Base-by-base conservation (phyloP, 2,113 vertebrate genomes). In the Podarcis cretensis region DNA sequence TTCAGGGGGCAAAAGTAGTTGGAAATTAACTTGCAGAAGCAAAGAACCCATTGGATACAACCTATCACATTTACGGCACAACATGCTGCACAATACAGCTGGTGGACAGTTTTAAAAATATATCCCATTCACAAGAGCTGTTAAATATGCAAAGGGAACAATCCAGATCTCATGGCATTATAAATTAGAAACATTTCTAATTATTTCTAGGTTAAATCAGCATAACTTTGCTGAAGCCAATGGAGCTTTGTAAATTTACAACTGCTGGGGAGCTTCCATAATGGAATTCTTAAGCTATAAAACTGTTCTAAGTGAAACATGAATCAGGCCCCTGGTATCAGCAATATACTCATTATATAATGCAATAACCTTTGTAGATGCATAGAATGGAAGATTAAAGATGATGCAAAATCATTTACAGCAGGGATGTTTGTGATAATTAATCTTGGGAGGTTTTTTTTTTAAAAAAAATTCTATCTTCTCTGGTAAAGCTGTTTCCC, bases 111-210 rank as follows among this genome's bases (percentile, higher is more conserved):
- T 89, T 71, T 81, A 80, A 80, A 69, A 43, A 23, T 43, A 43
- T 85, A 92, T 90, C 94, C 90, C 92, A 30, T 93, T 93, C 90
- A 79, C 93, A 93, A 88, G 86, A 5, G 23, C 89, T 91, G 89
- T 94, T 94, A 84, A 87, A 77, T 92, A 94, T 87, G 81, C 68
- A 2, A 90, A 94, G 86, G 83, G 91, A 93, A 92, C 87, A 90
- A 73, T 92, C 89, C 90, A 89, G 89, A 93, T 85, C 84, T 93
- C 91, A 84, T 89, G 86, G 82, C 35, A 21, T 91, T 92, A 94
- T 93, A 92, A 95, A 95, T 93, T 89, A 43, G 86, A 91, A 96
- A 91, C 92, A 95, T 95, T 94, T 90, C 92, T 90, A 95, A 87
- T 63, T 88, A 90, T 94, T 90, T 13, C 89, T 94, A 94, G 90